phyloP scores from a whole-genome alignment of 2,797 vertebrate species.

The Oreonectes daqikongensis region DNA sequence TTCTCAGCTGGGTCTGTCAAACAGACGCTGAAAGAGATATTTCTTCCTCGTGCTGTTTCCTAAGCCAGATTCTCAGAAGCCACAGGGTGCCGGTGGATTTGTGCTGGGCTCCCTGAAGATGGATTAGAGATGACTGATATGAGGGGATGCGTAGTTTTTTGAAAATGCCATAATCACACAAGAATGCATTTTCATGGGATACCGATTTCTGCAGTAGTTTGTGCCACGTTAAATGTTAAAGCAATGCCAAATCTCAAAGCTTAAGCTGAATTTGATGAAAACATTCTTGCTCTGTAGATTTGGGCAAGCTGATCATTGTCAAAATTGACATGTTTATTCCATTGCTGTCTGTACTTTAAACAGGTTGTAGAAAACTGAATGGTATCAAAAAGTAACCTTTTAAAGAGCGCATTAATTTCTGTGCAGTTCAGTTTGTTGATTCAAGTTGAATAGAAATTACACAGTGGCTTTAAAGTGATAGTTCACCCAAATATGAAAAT shows the following conservation, averaged over 20 bases:
- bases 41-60: slow-evolving; percentile 40
- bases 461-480: too few relatives aligned
- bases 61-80: slow-evolving; percentile 50
- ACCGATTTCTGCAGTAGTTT: slow-evolving; percentile 16
- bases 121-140: slow-evolving; percentile 51
- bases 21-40: slow-evolving; percentile 41
- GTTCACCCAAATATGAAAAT: too few relatives aligned
- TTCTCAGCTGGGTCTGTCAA: slow-evolving; percentile 61
- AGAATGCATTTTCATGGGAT: slow-evolving; percentile 47
- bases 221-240: slow-evolving; percentile 16
- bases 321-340: slow-evolving; percentile 36
- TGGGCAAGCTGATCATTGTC: slow-evolving; percentile 32
- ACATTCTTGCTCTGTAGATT: slow-evolving; percentile 46
- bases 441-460: neutral
- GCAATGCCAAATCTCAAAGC: slow-evolving; percentile 20
- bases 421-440: too few relatives aligned
- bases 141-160: slow-evolving; percentile 37
- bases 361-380: neutral
- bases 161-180: slow-evolving; percentile 53
- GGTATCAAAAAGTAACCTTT: slow-evolving; percentile 19
- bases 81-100: slow-evolving; percentile 40
- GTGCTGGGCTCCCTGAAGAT: slow-evolving; percentile 45
- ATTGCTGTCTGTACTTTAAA: slow-evolving; percentile 57
- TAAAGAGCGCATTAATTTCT: neutral
- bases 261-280: slow-evolving; percentile 54